Conservation (phyloP, 2,797 vertebrate genomes). For the Catostomus latipinnis region DNA sequence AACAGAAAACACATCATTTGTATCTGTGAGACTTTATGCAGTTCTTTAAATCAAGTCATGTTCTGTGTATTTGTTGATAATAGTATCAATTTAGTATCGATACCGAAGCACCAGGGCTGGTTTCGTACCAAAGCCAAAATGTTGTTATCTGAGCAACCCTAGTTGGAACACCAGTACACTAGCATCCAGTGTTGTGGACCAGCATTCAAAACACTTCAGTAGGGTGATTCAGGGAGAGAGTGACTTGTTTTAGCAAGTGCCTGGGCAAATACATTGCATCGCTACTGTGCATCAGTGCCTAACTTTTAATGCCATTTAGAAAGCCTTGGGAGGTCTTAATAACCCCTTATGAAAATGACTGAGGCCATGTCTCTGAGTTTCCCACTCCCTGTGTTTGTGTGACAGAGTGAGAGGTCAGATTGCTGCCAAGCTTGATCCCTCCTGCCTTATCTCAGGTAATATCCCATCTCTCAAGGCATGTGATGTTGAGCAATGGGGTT, state of each 20-base stretch:
- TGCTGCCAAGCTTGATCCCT: conserved; percentile 50
- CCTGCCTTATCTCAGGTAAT: conserved; percentile 79
- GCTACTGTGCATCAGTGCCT: conserved; percentile 59
- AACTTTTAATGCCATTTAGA: conserved; percentile 55
- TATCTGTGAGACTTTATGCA: too few species aligned
- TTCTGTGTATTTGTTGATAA: too few species aligned
- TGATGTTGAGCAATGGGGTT: conserved; percentile 79
- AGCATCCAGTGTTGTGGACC: too few species aligned
- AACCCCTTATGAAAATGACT: conserved; percentile 39
- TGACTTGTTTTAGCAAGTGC: conserved; percentile 49
- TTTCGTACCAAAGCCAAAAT: too few species aligned
- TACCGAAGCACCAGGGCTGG: too few species aligned
- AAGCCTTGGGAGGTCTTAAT: conserved; percentile 52
- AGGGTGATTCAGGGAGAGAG: neutral
- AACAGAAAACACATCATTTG: too few species aligned
- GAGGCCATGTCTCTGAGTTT: conserved; percentile 37
- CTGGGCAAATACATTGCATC: conserved; percentile 50
- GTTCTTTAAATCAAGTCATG: too few species aligned
- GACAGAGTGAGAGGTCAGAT: conserved; percentile 52
- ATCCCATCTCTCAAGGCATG: conserved; percentile 78
- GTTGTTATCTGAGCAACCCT: too few species aligned
- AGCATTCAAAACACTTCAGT: too few species aligned
- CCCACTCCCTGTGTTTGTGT: conserved; percentile 27
- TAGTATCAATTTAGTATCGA: too few species aligned
- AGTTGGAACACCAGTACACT: too few species aligned